These are phyloP conservation scores for Dicyema japonicum DNA, from an alignment of 1,140 invertebrate genomes.

Conservation along the genomic window DNA sequence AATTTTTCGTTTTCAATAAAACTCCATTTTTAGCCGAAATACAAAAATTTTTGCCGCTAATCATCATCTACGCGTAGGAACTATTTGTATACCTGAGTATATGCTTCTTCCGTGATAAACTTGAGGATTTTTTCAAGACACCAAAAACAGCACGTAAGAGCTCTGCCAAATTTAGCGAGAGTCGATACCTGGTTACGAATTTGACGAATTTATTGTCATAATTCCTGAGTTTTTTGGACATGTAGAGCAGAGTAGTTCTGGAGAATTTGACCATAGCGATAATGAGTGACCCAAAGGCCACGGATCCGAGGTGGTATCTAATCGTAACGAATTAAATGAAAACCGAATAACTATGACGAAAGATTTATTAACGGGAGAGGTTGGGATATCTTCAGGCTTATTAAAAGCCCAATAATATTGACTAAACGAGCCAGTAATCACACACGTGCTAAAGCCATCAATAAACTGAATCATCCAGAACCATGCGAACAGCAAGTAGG, in stretches of 20 bases:
- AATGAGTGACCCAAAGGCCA: conserved; percentile 4
- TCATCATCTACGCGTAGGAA: too few relatives aligned
- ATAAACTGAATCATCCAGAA: conserved; percentile 3
- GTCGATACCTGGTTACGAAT: conserved; percentile 29
- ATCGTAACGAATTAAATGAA: too few relatives aligned
- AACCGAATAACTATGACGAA: too few relatives aligned
- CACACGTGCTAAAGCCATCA: neutral
- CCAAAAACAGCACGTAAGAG: conserved; percentile 55
- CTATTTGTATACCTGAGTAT: too few relatives aligned
- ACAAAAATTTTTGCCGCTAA: too few relatives aligned
- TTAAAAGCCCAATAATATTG: conserved; percentile 3
- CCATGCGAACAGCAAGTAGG: conserved; percentile 3
- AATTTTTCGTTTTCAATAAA: too few relatives aligned
- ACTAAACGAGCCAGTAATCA: conserved; percentile 3
- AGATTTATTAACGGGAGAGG: conserved; percentile 3
- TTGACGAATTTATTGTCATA: conserved; percentile 33
- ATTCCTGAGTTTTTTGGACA: conserved; percentile 14
- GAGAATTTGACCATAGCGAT: conserved; percentile 2
- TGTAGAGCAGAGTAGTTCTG: conserved; percentile 1
- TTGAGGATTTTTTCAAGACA: conserved; percentile 51
- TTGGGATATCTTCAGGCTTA: conserved; percentile 29
- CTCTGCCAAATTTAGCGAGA: too few relatives aligned
- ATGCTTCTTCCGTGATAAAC: conserved; percentile 49
- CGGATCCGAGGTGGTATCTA: conserved; percentile 5
- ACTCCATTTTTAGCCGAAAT: too few relatives aligned